A percentile compares a stretch with the other conserved stretches of the same genome.
Conservation (phyloP, 1,140 invertebrate genomes). For the Melitaea cinxia region DNA sequence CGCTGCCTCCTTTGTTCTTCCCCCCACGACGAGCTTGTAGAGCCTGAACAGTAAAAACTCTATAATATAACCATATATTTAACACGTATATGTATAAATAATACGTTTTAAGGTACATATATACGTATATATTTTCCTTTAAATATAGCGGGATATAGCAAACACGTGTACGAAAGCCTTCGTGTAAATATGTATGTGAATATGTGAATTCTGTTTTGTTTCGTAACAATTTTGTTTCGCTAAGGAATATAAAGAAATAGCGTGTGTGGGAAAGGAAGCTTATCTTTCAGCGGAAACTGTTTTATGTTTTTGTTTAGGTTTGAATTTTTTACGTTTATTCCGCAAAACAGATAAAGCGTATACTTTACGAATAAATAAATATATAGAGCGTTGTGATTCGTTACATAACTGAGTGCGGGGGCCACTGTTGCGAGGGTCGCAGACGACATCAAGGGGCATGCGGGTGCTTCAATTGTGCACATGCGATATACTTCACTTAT, state of each 20-base stretch:
- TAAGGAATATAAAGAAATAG: conserved; percentile 6
- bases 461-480: conserved; percentile 66
- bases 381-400: conserved; percentile 16
- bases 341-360: conserved; percentile 27
- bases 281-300: conserved; percentile 10
- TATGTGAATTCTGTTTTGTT: not conserved
- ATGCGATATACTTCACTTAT: conserved; percentile 68
- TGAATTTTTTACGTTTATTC: not conserved
- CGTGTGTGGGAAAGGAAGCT: conserved; percentile 17
- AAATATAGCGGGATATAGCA: conserved; percentile 17
- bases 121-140: not conserved
- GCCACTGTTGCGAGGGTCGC: conserved; percentile 23
- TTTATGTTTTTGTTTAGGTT: not conserved
- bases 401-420: conserved; percentile 12
- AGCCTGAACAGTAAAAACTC: conserved; percentile 44
- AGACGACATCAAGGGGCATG: conserved; percentile 65
- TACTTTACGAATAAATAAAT: conserved; percentile 7
- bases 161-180: conserved; percentile 18
- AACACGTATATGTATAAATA: not conserved
- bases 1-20: conserved; percentile 82
- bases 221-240: not conserved
- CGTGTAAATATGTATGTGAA: conserved; percentile 1
- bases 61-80: not conserved
- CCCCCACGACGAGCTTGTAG: conserved; percentile 82
- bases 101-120: not conserved